Base-by-base conservation (phyloP, 2,888 invertebrate species). In the Agrilus mali region DNA sequence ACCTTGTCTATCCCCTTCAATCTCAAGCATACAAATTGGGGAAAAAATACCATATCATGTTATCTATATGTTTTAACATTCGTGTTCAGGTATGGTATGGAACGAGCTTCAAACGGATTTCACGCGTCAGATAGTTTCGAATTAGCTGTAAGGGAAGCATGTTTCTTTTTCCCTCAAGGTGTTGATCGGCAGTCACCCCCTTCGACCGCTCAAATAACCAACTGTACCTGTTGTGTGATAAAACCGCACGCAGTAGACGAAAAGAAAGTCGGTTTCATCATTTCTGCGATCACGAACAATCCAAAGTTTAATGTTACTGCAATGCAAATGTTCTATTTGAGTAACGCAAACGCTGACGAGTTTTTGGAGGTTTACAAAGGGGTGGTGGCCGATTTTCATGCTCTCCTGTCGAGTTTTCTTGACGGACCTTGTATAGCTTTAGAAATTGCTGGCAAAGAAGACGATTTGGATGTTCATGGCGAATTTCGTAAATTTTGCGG, bases 301-400 rank as follows among this genome's bases (percentile, higher is more conserved):
- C 77, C 78, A 43, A 82, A 83, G 2, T 94, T 86, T 58, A 71
- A 75, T 37, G 77, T 95, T 36, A 80, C 83, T 0, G 89, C 86
- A 0, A 69, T 93, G 47, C 81, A 85, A 63, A 82, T 87, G 77
- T 77, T 84, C 53, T 71, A 80, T 47, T 71, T 95, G 54, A 86
- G 85, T 54, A 79, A 80, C 48, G 75, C 81, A 1, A 86, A 90
- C 63, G 88, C 89, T 5, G 86, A 88, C 55, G 92, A 94, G 63
- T 94, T 94, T 67, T 80, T 85, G 58, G 93, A 94, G 68, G 84
- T 94, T 4, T 95, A 95, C 64, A 88, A 88, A 62, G 92, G 90
- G 2, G 86, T 90, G 41, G 74, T 88, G 33, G 77, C 80, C 1
- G 87, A 89, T 54, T 66, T 67, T 43, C 59, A 86, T 78, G 82